These are phyloP conservation scores for Melangyna quadrimaculata DNA, from an alignment of 2,888 invertebrate species.

Conservation along the genomic window DNA sequence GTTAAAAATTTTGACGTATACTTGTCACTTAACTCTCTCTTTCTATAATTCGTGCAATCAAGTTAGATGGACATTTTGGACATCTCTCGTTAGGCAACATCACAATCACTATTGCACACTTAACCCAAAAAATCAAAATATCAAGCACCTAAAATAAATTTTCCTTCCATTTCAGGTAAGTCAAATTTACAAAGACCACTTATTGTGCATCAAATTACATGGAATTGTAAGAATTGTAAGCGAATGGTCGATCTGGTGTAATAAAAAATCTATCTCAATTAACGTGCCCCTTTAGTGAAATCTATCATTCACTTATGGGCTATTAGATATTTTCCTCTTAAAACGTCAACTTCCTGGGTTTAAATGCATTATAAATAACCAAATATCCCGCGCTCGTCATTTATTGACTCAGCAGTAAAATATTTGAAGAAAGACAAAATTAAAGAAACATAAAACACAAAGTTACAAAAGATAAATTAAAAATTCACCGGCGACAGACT, in stretches of 20 bases:
- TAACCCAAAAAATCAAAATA: neutral
- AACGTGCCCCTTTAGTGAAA: neutral
- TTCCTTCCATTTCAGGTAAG: slow-evolving; percentile 2
- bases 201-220: neutral
- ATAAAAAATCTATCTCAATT: slow-evolving; percentile 8
- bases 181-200: neutral
- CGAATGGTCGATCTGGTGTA: neutral
- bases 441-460: slow-evolving; percentile 28
- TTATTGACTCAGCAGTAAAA: slow-evolving; percentile 50
- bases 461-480: slow-evolving; percentile 27
- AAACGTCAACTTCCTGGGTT: slow-evolving; percentile 9
- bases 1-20: too few species aligned
- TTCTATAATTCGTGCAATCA: neutral
- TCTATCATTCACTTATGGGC: slow-evolving; percentile 8
- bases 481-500: slow-evolving; percentile 25
- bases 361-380: neutral
- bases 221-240: neutral
- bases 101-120: neutral
- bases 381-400: slow-evolving; percentile 9
- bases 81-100: neutral
- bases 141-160: neutral
- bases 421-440: slow-evolving; percentile 9
- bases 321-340: neutral
- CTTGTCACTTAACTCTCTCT: too few species aligned
- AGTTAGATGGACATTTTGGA: neutral